Evolutionary conservation across 2,113 vertebrate species (phyloP).

Genomic region (Pterocles orientalis): DNA sequence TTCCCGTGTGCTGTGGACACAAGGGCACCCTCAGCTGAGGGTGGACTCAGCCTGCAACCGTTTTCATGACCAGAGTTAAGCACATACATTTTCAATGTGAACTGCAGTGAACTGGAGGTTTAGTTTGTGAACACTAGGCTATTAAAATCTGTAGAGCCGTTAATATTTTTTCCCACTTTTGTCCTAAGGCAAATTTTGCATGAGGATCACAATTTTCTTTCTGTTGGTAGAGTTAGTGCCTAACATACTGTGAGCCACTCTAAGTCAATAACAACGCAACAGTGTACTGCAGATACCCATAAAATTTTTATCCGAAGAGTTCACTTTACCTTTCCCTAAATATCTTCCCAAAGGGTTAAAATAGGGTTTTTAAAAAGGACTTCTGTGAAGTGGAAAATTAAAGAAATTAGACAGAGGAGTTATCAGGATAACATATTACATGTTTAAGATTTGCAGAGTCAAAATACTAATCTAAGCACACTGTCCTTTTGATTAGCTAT

Average conservation of each 20-base stretch:
- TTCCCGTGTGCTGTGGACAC: accelerated
- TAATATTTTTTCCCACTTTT: neutral
- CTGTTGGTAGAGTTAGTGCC: neutral
- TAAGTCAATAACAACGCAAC: neutral
- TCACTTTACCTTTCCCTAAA: neutral
- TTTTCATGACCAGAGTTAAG: neutral
- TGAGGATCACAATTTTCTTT: neutral
- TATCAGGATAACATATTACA: neutral
- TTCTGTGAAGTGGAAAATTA: neutral
- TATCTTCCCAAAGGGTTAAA: neutral
- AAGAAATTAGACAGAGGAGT: neutral
- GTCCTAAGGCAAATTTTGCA: neutral
- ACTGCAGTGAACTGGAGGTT: neutral
- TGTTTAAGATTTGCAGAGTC: neutral
- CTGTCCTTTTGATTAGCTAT: neutral
- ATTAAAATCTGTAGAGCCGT: neutral
- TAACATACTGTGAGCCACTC: neutral
- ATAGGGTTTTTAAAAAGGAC: neutral
- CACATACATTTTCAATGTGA: neutral
- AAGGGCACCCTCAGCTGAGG: neutral
- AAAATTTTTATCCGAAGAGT: neutral
- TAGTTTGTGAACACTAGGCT: neutral
- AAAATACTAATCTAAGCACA: neutral
- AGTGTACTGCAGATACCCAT: neutral
- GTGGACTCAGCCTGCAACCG: neutral